Percentiles rank a stretch among this genome's conserved stretches.
Conservation (phyloP, 1,140 invertebrate genomes). For the Hylaeus anthracinus region DNA sequence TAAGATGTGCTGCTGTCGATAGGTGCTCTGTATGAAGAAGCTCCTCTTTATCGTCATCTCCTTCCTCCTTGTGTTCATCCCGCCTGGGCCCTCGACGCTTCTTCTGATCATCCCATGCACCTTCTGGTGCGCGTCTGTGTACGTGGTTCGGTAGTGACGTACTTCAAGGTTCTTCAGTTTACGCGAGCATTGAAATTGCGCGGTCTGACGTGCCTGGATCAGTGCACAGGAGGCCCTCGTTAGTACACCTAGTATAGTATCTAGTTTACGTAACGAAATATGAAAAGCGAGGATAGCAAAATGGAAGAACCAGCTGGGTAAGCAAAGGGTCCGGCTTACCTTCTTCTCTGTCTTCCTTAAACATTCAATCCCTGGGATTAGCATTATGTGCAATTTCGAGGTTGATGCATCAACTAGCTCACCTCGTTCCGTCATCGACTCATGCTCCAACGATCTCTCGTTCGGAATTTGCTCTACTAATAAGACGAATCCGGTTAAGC, state of each 20-base stretch:
- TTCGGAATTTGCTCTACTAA: not conserved
- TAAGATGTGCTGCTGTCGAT: conserved; percentile 26
- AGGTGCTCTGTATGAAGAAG: conserved; percentile 5
- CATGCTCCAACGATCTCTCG: not conserved
- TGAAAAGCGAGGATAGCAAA: conserved; percentile 61
- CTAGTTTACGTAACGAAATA: conserved; percentile 68
- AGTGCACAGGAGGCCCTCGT: conserved; percentile 57
- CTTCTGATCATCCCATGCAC: conserved; percentile 49
- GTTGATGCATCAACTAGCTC: conserved; percentile 1
- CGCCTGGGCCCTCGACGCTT: conserved; percentile 27
- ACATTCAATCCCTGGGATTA: not conserved
- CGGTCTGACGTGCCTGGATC: conserved; percentile 33
- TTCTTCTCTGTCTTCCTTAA: conserved; percentile 2
- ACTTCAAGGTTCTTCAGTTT: conserved; percentile 58
- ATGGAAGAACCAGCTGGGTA: conserved; percentile 45
- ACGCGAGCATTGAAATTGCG: conserved; percentile 58
- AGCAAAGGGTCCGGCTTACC: conserved; percentile 36
- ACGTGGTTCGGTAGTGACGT: conserved; percentile 42
- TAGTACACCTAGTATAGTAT: conserved; percentile 52
- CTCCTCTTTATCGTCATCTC: not conserved
- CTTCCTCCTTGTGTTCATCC: conserved; percentile 14
- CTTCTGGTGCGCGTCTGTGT: conserved; percentile 21
- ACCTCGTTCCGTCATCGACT: conserved; percentile 6
- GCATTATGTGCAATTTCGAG: conserved; percentile 6
- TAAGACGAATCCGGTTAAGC: not conserved